A percentile compares a stretch with the other conserved stretches of the same genome.
Conservation (phyloP, 2,888 invertebrate genomes). For the Marasmarcha lunaedactyla region DNA sequence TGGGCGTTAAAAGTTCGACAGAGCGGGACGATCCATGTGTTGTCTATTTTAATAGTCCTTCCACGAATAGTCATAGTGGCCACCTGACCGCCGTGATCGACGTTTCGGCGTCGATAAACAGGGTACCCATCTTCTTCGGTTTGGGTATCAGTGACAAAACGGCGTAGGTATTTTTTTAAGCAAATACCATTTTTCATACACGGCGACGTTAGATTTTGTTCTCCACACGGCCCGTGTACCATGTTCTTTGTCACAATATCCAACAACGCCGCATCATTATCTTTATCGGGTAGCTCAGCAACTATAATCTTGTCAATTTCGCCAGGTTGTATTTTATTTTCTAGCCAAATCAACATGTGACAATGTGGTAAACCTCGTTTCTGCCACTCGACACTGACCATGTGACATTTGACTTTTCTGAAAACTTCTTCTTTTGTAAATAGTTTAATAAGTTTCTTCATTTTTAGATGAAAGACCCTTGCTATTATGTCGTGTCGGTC, state of each 20-base stretch:
- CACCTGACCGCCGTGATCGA: conserved; percentile 1
- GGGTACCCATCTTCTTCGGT: conserved; percentile 8
- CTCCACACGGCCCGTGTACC: conserved; percentile 1
- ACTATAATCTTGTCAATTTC: too few species aligned
- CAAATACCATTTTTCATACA: background rate
- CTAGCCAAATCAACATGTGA: too few species aligned
- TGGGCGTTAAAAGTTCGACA: conserved; percentile 1
- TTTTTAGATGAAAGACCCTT: too few species aligned
- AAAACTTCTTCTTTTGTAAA: conserved; percentile 8
- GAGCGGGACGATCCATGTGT: background rate
- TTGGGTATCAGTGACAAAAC: conserved; percentile 6
- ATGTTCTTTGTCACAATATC: background rate
- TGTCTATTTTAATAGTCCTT: background rate
- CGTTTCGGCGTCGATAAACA: conserved; percentile 2
- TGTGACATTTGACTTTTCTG: too few species aligned
- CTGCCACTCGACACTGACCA: too few species aligned
- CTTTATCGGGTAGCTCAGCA: too few species aligned
- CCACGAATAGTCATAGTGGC: conserved; percentile 1
- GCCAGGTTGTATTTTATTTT: too few species aligned
- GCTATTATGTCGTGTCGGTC: too few species aligned
- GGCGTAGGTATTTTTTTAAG: conserved; percentile 13
- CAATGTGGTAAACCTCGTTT: too few species aligned
- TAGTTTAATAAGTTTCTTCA: conserved; percentile 6
- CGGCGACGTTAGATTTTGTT: background rate
- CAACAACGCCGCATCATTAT: too few species aligned